Evolutionary conservation across 2,888 invertebrate species (phyloP).

Genomic region (Adela reaumurella): DNA sequence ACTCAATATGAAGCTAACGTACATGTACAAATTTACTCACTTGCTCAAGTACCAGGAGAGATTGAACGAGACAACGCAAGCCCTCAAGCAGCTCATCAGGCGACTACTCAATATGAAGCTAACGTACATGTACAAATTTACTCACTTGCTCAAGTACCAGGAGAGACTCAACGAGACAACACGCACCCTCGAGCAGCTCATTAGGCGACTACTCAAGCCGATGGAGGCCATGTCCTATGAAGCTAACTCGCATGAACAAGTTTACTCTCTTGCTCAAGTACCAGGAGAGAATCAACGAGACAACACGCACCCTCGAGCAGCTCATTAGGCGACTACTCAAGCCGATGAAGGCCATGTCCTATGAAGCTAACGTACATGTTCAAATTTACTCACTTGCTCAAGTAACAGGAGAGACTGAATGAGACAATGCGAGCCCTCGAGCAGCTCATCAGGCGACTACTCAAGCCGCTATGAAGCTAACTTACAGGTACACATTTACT

Average conservation of each 20-base stretch:
- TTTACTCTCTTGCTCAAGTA: constrained; percentile 25
- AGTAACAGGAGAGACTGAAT: not conserved
- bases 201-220: constrained; percentile 67
- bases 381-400: not conserved
- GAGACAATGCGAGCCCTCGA: not conserved
- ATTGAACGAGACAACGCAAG: not conserved
- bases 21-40: too few relatives aligned
- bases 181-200: constrained; percentile 66
- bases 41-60: not conserved
- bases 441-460: too few relatives aligned
- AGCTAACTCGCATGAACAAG: constrained; percentile 77
- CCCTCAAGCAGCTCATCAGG: too few relatives aligned
- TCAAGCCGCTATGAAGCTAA: constrained; percentile 72
- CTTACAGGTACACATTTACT: too few relatives aligned
- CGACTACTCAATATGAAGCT: too few relatives aligned
- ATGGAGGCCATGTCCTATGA: constrained; percentile 75
- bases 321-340: constrained; percentile 68
- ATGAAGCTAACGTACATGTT: constrained; percentile 77
- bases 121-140: constrained; percentile 78
- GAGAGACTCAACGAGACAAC: constrained; percentile 66
- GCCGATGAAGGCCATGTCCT: constrained; percentile 70
- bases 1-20: constrained; percentile 75
- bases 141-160: constrained; percentile 26
- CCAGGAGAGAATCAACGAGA: constrained; percentile 60
- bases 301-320: constrained; percentile 67